Evolutionary conservation across 1,140 invertebrate species (phyloP).

Genomic region (Saccostrea echinata): DNA sequence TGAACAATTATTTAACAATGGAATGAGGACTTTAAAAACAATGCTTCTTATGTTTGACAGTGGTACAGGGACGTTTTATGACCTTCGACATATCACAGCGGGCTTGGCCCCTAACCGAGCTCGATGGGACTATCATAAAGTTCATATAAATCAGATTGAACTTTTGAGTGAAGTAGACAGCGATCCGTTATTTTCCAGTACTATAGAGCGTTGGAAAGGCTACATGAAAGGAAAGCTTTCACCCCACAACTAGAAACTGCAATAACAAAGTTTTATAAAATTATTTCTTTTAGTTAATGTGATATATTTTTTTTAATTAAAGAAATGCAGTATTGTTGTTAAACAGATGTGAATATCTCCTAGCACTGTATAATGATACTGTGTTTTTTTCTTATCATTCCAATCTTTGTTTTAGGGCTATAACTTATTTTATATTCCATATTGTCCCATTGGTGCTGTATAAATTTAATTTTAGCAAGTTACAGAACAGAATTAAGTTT

Average conservation of each 20-base stretch:
- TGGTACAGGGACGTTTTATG: conserved; percentile 97
- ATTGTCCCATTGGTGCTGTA: conserved; percentile 6
- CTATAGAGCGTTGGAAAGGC: conserved; percentile 95
- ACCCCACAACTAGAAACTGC: conserved; percentile 73
- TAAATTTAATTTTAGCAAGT: background rate
- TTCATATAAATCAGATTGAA: conserved; percentile 97
- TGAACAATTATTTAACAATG: conserved; percentile 88
- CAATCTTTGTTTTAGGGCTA: background rate
- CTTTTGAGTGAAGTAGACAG: conserved; percentile 93
- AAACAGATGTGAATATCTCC: background rate
- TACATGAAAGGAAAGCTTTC: conserved; percentile 91
- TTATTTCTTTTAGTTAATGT: background rate
- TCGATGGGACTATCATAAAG: conserved; percentile 98
- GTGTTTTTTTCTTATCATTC: background rate
- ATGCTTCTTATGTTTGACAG: conserved; percentile 96
- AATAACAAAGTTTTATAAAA: background rate
- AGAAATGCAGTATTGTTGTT: background rate
- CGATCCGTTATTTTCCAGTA: conserved; percentile 87
- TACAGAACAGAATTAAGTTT: background rate
- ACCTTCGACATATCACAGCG: conserved; percentile 94
- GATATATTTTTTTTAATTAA: background rate
- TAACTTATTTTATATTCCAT: background rate
- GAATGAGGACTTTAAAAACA: conserved; percentile 92
- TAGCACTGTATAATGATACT: background rate
- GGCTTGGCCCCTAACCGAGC: conserved; percentile 91